phyloP scores from a whole-genome alignment of 2,888 invertebrate genomes.

The Agapostemon virescens region DNA sequence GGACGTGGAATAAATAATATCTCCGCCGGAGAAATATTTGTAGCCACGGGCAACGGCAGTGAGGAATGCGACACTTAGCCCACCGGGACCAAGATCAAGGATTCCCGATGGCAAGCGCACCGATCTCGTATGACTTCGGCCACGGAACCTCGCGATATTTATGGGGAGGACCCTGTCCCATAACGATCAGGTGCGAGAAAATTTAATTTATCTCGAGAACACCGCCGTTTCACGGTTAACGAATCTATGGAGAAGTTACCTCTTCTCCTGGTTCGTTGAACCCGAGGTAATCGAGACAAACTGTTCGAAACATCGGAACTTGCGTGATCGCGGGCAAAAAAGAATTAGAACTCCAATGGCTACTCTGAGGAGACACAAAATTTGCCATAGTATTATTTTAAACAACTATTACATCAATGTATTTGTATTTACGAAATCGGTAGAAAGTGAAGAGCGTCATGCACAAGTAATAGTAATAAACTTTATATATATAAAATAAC shows the following conservation, averaged over 20 bases:
- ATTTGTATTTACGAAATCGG: too few relatives aligned
- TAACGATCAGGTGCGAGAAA: neutral
- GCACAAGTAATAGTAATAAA: too few relatives aligned
- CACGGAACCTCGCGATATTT: constrained; percentile 28
- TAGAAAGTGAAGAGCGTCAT: too few relatives aligned
- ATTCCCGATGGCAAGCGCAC: constrained; percentile 36
- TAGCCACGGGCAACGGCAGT: constrained; percentile 23
- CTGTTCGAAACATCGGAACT: neutral
- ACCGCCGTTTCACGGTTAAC: neutral
- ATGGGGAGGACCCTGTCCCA: constrained; percentile 1
- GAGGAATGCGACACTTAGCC: constrained; percentile 50
- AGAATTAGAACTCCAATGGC: too few relatives aligned
- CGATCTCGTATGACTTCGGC: constrained; percentile 32
- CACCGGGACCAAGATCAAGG: constrained; percentile 51
- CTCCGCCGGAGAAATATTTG: constrained; percentile 43
- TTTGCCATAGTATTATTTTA: too few relatives aligned
- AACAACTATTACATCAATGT: too few relatives aligned
- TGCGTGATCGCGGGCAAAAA: too few relatives aligned
- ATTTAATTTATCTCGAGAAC: constrained; percentile 1
- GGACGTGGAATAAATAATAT: constrained; percentile 51
- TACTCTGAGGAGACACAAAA: too few relatives aligned
- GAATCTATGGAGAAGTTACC: neutral
- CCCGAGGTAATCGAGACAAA: neutral
- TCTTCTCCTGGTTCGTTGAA: neutral
- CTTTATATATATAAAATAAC: too few relatives aligned